phyloP scores from a whole-genome alignment of 2,797 vertebrate genomes.

The Melanotaenia parkinsoni region DNA sequence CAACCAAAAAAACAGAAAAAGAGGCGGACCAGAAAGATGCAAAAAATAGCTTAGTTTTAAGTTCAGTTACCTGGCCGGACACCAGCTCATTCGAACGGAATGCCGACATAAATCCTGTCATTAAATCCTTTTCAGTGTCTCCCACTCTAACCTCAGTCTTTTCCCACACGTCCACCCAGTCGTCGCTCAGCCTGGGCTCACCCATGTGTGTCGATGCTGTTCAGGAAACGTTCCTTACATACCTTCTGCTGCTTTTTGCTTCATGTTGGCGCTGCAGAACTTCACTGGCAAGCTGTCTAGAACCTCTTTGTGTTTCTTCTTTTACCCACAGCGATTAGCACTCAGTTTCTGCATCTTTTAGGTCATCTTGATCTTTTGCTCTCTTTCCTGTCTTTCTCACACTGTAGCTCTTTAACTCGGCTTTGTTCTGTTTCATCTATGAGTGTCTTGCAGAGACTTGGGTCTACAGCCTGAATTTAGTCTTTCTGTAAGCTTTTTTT shows the following conservation, averaged over 20 bases:
- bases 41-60: no score
- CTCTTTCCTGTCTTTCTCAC: constrained; percentile 33
- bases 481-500: no score
- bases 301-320: constrained; percentile 46
- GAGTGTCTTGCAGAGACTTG: constrained; percentile 24
- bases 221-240: constrained; percentile 70
- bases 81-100: not conserved
- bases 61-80: not conserved
- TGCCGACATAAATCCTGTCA: not conserved
- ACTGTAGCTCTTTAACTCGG: constrained; percentile 31
- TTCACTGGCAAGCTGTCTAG: constrained; percentile 8
- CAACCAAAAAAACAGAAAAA: no score
- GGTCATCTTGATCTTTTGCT: constrained; percentile 10
- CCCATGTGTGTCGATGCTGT: constrained; percentile 27
- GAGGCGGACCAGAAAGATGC: no score
- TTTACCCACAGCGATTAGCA: constrained; percentile 13
- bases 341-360: constrained; percentile 11
- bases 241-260: constrained; percentile 66
- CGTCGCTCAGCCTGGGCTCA: constrained; percentile 4
- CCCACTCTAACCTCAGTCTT: not conserved
- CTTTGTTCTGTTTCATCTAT: no score
- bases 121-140: not conserved
- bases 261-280: constrained; percentile 13
- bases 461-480: not conserved
- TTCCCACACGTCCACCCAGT: no score